Percentiles rank a stretch among this genome's conserved stretches.
These are phyloP conservation scores for Gymnogyps californianus DNA, from an alignment of 2,113 vertebrate genomes.

Conservation along the genomic window DNA sequence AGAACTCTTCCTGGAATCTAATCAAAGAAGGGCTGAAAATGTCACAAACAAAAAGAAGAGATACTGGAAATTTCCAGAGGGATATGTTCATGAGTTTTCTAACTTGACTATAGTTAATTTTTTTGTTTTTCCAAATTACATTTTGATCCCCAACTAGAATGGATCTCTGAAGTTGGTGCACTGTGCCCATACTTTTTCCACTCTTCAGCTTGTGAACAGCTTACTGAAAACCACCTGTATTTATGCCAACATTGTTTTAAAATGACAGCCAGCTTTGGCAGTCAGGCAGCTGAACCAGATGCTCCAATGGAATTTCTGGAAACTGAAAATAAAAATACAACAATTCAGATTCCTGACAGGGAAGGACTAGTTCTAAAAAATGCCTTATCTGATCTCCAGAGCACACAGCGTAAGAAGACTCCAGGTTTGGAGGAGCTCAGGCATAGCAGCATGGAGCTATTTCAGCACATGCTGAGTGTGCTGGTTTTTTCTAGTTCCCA, in stretches of 20 bases:
- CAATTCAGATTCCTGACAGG: neutral
- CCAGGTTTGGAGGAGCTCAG: neutral
- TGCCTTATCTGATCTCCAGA: neutral
- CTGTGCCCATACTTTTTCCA: neutral
- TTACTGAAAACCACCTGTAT: neutral
- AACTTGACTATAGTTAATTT: neutral
- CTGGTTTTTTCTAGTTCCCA: neutral
- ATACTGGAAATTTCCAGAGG: neutral
- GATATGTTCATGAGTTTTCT: neutral
- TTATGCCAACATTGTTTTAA: neutral
- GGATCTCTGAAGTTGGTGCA: neutral
- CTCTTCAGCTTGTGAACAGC: neutral
- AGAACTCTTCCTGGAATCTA: neutral
- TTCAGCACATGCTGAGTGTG: neutral
- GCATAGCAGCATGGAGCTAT: neutral
- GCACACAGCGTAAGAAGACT: neutral
- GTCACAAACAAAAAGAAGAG: neutral
- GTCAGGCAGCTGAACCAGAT: neutral
- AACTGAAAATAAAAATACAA: neutral
- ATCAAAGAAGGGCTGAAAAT: neutral
- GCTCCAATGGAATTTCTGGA: neutral
- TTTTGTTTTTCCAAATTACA: neutral
- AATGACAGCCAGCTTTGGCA: neutral
- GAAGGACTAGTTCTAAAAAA: neutral
- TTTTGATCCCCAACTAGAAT: neutral